Percentiles rank a stretch among this genome's conserved stretches.
phyloP scores from a whole-genome alignment of 1,140 invertebrate genomes.

The Physella acuta region DNA sequence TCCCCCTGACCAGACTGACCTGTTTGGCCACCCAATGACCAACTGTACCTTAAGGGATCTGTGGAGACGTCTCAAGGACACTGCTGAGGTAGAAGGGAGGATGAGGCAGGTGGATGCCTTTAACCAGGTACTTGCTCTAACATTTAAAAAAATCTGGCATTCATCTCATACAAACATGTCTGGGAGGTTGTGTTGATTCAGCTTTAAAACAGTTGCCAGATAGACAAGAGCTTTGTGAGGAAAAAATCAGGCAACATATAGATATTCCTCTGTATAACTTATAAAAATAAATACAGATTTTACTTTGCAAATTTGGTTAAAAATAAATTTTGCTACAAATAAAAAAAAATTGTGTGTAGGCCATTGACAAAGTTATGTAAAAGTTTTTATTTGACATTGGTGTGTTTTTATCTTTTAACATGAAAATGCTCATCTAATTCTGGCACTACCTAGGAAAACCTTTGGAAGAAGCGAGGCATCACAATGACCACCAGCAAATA shows the following conservation, averaged over 20 bases:
- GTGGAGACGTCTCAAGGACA: slow-evolving; percentile 32
- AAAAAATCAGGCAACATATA: no score
- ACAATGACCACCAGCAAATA: slow-evolving; percentile 37
- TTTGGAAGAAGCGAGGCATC: slow-evolving; percentile 38
- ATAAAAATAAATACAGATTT: no score
- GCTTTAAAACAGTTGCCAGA: no score
- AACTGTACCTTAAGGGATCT: slow-evolving; percentile 34
- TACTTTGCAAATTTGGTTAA: no score
- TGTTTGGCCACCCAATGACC: slow-evolving; percentile 21
- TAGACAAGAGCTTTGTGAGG: no score
- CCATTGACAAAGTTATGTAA: not conserved
- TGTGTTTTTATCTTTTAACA: not conserved
- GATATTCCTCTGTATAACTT: no score
- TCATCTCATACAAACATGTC: no score
- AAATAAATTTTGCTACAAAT: no score
- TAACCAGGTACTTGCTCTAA: slow-evolving; percentile 38
- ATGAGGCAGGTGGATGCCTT: slow-evolving; percentile 30
- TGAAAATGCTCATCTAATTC: no score
- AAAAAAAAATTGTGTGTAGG: not conserved
- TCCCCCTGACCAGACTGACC: slow-evolving; percentile 24
- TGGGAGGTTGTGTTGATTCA: no score
- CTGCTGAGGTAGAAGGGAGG: slow-evolving; percentile 32
- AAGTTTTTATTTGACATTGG: not conserved
- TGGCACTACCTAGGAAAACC: slow-evolving; percentile 30
- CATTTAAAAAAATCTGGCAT: no score